Evolutionary conservation across 2,797 vertebrate genomes (phyloP).

Genomic region (Danio albolineatus): DNA sequence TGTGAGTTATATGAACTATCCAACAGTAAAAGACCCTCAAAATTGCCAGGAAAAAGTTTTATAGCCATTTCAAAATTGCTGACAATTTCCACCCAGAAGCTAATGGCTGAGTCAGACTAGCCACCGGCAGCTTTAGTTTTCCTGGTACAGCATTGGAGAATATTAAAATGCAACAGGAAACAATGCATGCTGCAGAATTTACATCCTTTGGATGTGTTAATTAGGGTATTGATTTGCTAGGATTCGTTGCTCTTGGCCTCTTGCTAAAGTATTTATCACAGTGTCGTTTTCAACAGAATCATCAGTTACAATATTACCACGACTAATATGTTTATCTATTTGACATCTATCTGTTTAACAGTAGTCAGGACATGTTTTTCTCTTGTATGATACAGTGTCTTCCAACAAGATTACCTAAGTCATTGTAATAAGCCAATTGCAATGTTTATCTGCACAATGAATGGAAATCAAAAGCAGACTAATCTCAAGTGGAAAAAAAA

Average conservation of each 20-base stretch:
- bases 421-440: not conserved
- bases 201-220: not conserved
- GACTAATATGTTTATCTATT: not conserved
- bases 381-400: not conserved
- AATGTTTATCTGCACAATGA: not conserved
- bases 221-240: constrained; percentile 8
- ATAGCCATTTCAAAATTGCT: constrained; percentile 11
- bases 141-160: not conserved
- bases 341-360: not conserved
- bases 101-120: not conserved
- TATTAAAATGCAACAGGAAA: constrained; percentile 2
- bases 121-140: not conserved
- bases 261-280: not conserved
- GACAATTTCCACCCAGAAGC: constrained; percentile 18
- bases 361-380: not conserved
- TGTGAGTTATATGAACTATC: not conserved
- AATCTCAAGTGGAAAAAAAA: not conserved
- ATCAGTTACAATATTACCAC: not conserved
- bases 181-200: not conserved
- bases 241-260: not conserved
- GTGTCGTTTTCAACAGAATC: not conserved
- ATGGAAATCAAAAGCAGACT: not conserved
- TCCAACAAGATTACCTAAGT: not conserved
- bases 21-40: not conserved
- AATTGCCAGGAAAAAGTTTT: constrained; percentile 10